Percentiles rank a stretch among this genome's conserved stretches.
Evolutionary conservation across 1,140 invertebrate genomes (phyloP).

Genomic region (Magallana gigas): DNA sequence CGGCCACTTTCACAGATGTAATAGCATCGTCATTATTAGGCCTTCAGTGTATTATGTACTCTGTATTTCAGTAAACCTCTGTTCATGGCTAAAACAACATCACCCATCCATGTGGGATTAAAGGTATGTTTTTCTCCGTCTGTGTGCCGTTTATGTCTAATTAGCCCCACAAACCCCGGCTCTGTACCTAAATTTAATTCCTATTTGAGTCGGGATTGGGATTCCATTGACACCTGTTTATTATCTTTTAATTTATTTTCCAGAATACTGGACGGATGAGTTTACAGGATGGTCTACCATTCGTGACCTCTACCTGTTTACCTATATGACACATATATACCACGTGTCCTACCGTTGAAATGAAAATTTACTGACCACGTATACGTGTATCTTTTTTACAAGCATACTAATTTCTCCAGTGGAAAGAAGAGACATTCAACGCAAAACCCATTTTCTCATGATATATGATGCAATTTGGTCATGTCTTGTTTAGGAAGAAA

Average conservation of each 20-base stretch:
- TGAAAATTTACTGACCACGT: not conserved
- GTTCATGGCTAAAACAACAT: slow-evolving; percentile 27
- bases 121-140: not conserved
- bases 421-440: not conserved
- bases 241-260: slow-evolving; percentile 37
- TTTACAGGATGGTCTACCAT: not conserved
- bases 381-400: not conserved
- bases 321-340: not conserved
- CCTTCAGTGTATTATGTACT: not conserved
- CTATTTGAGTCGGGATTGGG: not conserved
- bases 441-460: not conserved
- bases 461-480: not conserved
- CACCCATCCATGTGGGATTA: not conserved
- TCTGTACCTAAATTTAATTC: slow-evolving; percentile 8
- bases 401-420: no score
- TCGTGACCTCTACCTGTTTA: not conserved
- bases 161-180: not conserved
- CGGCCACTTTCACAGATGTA: not conserved
- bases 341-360: not conserved
- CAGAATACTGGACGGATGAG: not conserved
- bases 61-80: slow-evolving; percentile 1
- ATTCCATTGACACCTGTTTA: slow-evolving; percentile 23
- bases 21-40: slow-evolving; percentile 5
- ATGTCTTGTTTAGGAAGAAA: not conserved
- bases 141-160: slow-evolving; percentile 23